Conservation (phyloP, 2,888 invertebrate species). For the Cordilura impudica region DNA sequence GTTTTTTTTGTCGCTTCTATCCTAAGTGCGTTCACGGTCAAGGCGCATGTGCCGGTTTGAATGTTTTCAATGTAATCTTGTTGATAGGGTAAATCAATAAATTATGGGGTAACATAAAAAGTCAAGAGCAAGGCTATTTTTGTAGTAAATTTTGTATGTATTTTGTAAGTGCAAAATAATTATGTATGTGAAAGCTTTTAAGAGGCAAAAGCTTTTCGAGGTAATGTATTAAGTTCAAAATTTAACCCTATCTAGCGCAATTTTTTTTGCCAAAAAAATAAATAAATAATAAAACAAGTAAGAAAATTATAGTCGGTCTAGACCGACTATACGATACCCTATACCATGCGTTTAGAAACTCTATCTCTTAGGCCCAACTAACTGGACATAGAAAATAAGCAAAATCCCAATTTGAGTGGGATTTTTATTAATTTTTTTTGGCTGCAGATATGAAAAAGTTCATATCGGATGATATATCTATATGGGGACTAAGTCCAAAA, state of each 20-base stretch:
- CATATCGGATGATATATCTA: no score
- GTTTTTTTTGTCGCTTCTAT: background rate
- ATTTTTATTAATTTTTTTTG: no score
- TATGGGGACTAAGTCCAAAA: no score
- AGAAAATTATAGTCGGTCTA: no score
- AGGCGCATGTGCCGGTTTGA: constrained; percentile 69
- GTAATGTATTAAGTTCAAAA: background rate
- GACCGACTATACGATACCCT: no score
- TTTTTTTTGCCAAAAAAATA: background rate
- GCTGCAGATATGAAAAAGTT: no score
- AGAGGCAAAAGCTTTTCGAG: constrained; percentile 20
- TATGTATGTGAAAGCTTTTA: constrained; percentile 36
- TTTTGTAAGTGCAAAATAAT: constrained; percentile 24
- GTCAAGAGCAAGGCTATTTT: constrained; percentile 74
- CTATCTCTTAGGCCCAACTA: no score
- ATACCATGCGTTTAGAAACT: no score
- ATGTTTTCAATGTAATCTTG: constrained; percentile 38
- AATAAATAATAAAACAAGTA: no score
- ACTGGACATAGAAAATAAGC: no score
- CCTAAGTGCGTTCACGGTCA: constrained; percentile 59
- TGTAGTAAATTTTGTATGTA: constrained; percentile 9
- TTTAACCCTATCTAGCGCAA: constrained; percentile 10
- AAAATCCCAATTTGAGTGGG: no score
- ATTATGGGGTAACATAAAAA: constrained; percentile 69
- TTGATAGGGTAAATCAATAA: constrained; percentile 72